Base-by-base conservation (phyloP, 2,113 vertebrate species). In the Aix galericulata region DNA sequence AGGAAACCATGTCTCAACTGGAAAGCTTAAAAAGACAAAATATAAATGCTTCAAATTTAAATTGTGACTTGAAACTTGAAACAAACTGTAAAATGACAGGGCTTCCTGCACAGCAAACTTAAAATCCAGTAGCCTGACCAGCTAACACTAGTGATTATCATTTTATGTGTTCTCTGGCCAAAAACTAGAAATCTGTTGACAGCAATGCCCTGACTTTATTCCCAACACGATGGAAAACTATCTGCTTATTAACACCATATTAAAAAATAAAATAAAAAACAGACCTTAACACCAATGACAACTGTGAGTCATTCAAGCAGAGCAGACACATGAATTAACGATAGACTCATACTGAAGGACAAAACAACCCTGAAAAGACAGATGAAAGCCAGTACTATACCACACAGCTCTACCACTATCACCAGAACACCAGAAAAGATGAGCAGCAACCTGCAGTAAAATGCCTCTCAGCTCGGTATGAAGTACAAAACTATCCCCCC, bases 311-410 rank as follows among this genome's bases (percentile, higher is more conserved):
- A 22, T 53, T 71, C 78, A 62, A 50, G 3, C 22, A 67, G 27
- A 79, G 6, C 26, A 46, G 18, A 42, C 53, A 16, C 1, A 11
- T 6, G n/a, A 63, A 31, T 31, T 55, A 67, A 53, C 3, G 8
- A 29, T 38, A 80, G 22, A 26, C 14, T 42, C 7, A 20, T 31
- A 25, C 13, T 67, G 38, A 38, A 42, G 36, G 88, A 25, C 4
- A 64, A 86, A 86, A 56, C 15, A 62, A 34, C 9, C 10, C 6
- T n/a, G 26, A 56, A 34, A 84, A 63, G 11, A 22, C 29, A 29
- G 9, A 13, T n/a, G 58, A 56, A 79, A 82, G 20, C 25, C 67
- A 38, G 29, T 9, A 38, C 0, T 0, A 27, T 14, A 3, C 18
- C 27, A 20, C 46, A 59, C 31, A 46, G 27, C 48, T 68, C 31